Base-by-base conservation (phyloP, 2,888 invertebrate genomes). In the Syrista parreyssii region DNA sequence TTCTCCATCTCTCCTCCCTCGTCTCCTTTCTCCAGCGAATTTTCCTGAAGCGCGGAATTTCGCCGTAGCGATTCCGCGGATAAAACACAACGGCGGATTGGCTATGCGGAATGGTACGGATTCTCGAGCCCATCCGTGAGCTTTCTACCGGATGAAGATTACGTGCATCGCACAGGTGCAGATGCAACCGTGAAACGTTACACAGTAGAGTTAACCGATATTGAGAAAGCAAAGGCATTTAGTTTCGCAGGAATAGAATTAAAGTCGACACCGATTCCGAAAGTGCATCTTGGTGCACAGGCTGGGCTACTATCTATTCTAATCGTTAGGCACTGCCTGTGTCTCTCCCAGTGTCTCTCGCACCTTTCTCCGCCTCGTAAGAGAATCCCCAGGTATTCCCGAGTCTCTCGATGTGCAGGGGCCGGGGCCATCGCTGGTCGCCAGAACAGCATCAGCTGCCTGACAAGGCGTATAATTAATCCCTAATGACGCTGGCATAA, bases 401-500 rank as follows among this genome's bases (percentile, higher is more conserved):
- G 11, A 31, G 68, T 35, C 34, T 36, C 69, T 69, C 69, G 12
- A 32, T 23, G 71, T 15, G 71, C 31, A 71, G 32, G 31, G 12
- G 31, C 71, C 79, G 83, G 82, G 80, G 82, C 84, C 85, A 83
- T 84, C 84, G 81, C 82, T 79, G 78, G 78, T 80, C 80, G 81
- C 81, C 83, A 74, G 79, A 73, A 79, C 78, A 84, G 87, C 88
- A 89, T 89, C 88, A 88, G 88, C 87, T 89, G 89, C 80, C 85
- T 88, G 89, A 89, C 89, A 88, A 89, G 89, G 88, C 88, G 88
- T 89, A 89, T 89, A 89, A 89, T 89, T 89, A 89, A 89, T 89
- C 89, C 88, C 87, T 89, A 89, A 89, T 89, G 89, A 89, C 88
- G 88, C 86, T 84, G 86, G 86, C 87, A 88, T 89, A 88, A 89